These are phyloP conservation scores for Sturnira hondurensis DNA, from an alignment of 2,113 vertebrate genomes.

Conservation along the genomic window DNA sequence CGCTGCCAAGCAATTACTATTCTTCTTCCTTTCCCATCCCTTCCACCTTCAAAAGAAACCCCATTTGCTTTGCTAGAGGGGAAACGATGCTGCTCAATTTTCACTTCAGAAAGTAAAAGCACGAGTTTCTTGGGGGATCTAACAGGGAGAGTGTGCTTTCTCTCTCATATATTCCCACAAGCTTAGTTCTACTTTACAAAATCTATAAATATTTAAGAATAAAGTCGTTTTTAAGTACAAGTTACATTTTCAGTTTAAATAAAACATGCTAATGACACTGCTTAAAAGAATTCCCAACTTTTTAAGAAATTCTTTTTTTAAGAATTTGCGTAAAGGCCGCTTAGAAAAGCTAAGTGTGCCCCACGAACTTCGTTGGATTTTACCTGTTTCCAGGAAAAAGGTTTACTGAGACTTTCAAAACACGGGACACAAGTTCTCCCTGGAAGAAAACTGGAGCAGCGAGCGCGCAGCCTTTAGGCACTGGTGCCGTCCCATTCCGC, in stretches of 20 bases:
- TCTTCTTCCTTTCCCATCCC: background rate
- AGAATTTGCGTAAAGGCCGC: background rate
- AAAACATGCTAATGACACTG: background rate
- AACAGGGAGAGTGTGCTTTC: background rate
- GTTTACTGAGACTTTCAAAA: background rate
- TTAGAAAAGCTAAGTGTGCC: background rate
- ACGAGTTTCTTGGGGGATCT: background rate
- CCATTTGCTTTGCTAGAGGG: background rate
- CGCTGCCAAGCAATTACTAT: background rate
- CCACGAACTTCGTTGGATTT: background rate
- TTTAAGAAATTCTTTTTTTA: background rate
- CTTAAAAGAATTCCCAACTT: background rate
- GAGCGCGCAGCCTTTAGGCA: background rate
- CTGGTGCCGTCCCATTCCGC: background rate
- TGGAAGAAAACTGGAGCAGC: background rate
- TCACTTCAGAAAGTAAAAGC: conserved; percentile 26
- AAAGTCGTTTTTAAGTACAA: background rate
- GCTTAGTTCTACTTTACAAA: background rate
- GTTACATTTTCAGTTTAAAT: background rate
- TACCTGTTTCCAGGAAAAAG: background rate
- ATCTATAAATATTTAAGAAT: background rate
- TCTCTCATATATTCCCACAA: background rate
- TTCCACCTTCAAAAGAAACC: background rate
- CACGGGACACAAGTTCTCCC: background rate
- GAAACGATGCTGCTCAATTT: background rate